Conservation (phyloP, 2,888 invertebrate genomes). For the Lepidocyrtinus sp. region DNA sequence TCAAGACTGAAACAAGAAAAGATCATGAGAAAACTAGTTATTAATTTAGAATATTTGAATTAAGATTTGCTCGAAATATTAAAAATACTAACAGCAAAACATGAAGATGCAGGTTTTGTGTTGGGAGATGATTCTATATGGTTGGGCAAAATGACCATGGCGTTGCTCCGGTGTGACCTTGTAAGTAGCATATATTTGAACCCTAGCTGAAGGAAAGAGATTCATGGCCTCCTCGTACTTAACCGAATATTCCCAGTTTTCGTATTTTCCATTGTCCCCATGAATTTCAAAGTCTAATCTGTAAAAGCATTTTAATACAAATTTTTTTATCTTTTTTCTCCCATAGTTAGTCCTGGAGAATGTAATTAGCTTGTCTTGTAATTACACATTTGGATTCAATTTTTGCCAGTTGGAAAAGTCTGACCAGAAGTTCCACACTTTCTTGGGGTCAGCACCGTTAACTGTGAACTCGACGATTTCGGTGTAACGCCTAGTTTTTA, state of each 20-base stretch:
- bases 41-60: conserved; percentile 3
- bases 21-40: neutral
- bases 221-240: conserved; percentile 79
- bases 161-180: conserved; percentile 75
- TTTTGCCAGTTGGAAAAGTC: conserved; percentile 82
- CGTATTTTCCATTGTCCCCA: conserved; percentile 79
- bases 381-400: conserved; percentile 83
- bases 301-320: too few relatives aligned
- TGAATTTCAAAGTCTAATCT: conserved; percentile 79
- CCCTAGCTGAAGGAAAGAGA: conserved; percentile 78
- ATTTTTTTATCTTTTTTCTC: too few relatives aligned
- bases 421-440: conserved; percentile 83
- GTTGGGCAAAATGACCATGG: conserved; percentile 55
- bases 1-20: conserved; percentile 76
- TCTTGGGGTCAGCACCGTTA: conserved; percentile 76
- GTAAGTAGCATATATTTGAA: conserved; percentile 77
- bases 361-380: too few relatives aligned
- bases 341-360: too few relatives aligned
- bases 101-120: conserved; percentile 79
- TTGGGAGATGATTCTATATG: conserved; percentile 77
- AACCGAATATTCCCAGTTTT: conserved; percentile 81
- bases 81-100: conserved; percentile 66
- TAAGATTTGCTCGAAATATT: neutral
- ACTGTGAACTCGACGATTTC: conserved; percentile 74
- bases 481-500: conserved; percentile 54